These are phyloP conservation scores for Numenius phaeopus DNA, from an alignment of 2,797 vertebrate genomes.

Conservation along the genomic window DNA sequence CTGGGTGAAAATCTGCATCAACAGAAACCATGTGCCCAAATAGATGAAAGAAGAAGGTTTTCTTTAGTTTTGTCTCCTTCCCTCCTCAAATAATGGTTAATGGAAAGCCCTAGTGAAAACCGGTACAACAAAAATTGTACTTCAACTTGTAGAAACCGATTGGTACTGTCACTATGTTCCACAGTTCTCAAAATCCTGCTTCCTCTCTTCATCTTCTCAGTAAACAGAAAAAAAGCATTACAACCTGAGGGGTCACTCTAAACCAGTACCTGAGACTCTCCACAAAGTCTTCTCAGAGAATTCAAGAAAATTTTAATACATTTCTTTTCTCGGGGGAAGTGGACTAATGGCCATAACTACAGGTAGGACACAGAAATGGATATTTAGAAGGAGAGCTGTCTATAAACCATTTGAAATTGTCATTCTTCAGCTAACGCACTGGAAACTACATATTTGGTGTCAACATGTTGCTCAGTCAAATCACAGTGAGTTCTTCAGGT, in stretches of 20 bases:
- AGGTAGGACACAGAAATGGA: not conserved
- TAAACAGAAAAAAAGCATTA: not conserved
- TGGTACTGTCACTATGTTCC: not conserved
- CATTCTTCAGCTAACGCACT: not conserved
- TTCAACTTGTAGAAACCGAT: not conserved
- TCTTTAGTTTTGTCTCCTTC: not conserved
- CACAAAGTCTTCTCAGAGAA: not conserved
- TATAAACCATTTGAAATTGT: not conserved
- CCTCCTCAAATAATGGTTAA: not conserved
- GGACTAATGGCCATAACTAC: not conserved
- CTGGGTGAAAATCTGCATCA: not conserved
- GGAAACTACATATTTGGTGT: not conserved
- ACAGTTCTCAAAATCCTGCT: not conserved
- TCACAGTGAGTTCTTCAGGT: not conserved
- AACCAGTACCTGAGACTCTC: not conserved
- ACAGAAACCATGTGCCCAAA: not conserved
- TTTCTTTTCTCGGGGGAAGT: not conserved
- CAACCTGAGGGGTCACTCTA: not conserved
- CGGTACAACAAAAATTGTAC: not conserved
- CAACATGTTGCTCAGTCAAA: not conserved
- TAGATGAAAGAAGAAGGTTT: not conserved
- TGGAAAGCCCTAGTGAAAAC: not conserved
- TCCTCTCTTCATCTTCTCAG: not conserved
- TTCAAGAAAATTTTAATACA: not conserved
- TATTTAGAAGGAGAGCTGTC: not conserved